phyloP scores from a whole-genome alignment of 2,113 vertebrate species.

The Pituophis catenifer region DNA sequence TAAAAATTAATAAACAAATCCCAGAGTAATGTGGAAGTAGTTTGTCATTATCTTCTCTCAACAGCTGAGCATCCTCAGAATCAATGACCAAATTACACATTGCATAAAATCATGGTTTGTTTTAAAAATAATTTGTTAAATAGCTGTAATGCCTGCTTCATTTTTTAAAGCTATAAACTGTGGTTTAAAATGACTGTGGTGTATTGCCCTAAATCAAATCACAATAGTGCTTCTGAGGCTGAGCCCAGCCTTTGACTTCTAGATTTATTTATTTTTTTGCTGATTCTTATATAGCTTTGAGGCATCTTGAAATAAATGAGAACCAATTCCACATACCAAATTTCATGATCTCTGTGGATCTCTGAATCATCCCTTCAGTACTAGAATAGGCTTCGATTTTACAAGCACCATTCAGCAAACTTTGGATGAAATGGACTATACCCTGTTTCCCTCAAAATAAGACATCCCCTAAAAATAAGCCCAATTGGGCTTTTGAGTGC shows the following conservation, averaged over 20 bases:
- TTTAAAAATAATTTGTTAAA: neutral
- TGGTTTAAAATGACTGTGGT: neutral
- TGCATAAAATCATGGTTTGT: neutral
- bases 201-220: neutral
- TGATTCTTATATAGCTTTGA: neutral
- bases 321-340: neutral
- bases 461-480: no score
- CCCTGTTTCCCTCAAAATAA: no score
- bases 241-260: neutral
- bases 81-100: neutral
- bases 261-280: neutral
- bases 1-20: neutral
- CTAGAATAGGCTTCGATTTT: neutral
- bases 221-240: neutral
- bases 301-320: neutral
- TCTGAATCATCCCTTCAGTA: neutral
- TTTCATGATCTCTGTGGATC: neutral
- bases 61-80: neutral
- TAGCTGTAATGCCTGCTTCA: neutral
- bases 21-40: neutral
- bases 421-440: neutral
- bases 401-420: neutral
- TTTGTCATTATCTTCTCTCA: neutral
- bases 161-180: neutral
- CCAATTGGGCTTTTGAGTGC: no score